phyloP scores from a whole-genome alignment of 1,140 invertebrate species.

The Ladona fulva region DNA sequence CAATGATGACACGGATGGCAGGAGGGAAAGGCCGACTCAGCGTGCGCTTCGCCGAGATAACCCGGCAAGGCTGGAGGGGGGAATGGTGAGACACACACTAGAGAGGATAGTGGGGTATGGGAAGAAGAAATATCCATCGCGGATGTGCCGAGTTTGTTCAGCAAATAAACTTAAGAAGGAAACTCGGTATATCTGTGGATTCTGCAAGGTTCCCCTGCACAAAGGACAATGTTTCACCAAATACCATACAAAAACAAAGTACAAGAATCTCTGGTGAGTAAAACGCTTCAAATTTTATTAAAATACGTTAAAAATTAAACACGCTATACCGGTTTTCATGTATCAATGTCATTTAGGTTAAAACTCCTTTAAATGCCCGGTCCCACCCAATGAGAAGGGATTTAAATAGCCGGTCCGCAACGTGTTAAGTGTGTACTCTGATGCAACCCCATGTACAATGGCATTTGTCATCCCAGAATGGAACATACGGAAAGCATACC shows the following conservation, averaged over 20 bases:
- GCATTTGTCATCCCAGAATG: too few species aligned
- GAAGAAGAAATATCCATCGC: neutral
- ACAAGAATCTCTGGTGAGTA: neutral
- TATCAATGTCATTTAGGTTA: neutral
- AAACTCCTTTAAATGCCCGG: neutral
- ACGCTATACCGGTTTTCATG: neutral
- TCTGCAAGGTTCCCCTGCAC: neutral
- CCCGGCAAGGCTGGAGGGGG: neutral
- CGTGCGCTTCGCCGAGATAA: neutral
- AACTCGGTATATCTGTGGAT: neutral
- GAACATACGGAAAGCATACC: too few species aligned
- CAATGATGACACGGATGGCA: neutral
- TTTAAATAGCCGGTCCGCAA: neutral
- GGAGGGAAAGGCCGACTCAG: neutral
- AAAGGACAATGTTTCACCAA: neutral
- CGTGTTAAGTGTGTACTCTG: too few species aligned
- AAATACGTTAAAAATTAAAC: neutral
- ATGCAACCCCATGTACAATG: too few species aligned
- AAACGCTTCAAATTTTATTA: neutral
- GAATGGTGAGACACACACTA: neutral
- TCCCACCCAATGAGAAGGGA: neutral
- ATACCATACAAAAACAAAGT: neutral
- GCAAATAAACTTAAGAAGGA: neutral
- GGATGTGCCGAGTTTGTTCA: neutral
- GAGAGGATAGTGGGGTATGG: neutral